Conservation (phyloP, 2,113 vertebrate species). For the Pongo pygmaeus region DNA sequence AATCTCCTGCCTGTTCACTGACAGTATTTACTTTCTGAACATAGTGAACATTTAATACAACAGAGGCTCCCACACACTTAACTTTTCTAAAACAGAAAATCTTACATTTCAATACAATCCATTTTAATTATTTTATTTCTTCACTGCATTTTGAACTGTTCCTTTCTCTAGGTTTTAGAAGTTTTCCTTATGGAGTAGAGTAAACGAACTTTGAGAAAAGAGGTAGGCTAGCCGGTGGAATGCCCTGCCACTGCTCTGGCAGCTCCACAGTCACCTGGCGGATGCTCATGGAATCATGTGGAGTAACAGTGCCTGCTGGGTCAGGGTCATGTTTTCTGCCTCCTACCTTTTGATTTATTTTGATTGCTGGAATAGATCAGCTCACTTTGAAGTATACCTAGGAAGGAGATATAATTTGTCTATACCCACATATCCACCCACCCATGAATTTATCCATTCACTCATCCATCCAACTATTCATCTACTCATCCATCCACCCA, state of each 20-base stretch:
- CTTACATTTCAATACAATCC: conserved; percentile 66
- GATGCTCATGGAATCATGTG: neutral
- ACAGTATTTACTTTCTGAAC: conserved; percentile 82
- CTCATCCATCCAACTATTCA: neutral
- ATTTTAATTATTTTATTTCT: conserved; percentile 69
- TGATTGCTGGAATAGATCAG: neutral
- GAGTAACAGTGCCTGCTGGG: neutral
- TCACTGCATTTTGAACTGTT: conserved; percentile 66
- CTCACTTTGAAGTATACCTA: neutral
- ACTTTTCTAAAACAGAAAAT: conserved; percentile 76
- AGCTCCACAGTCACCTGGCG: neutral
- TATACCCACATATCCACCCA: neutral
- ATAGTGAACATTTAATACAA: conserved; percentile 75
- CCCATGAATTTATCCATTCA: neutral
- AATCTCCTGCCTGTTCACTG: conserved; percentile 76
- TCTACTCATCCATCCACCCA: neutral
- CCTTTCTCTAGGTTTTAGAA: conserved; percentile 39
- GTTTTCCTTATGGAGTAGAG: conserved; percentile 42
- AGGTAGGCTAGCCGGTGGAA: neutral
- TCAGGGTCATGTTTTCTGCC: neutral
- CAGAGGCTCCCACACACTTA: conserved; percentile 65
- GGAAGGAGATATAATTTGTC: neutral
- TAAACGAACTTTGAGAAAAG: conserved; percentile 54
- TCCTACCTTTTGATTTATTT: neutral
- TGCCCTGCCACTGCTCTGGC: neutral